Evolutionary conservation across 2,888 invertebrate species (phyloP), one percentile per base, ranked within the genome.

Genomic region (Phragmatobia fuliginosa): DNA sequence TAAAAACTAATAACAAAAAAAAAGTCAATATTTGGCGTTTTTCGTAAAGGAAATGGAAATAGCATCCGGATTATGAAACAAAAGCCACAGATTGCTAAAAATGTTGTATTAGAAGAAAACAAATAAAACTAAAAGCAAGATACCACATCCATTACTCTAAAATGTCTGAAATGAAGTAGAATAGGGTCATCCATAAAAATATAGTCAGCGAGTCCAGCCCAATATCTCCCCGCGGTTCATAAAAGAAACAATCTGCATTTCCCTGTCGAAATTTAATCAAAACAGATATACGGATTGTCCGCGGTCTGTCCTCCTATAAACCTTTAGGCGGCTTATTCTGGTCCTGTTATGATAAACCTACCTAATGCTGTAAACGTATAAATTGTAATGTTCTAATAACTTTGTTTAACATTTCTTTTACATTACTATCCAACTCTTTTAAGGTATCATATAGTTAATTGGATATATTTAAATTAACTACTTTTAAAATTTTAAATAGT

Each of bases 211-310:
- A 73, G 79, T 85, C 80, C 82, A 78, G 82, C 86, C 80, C 83
- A 87, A 87, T 89, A 87, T 85, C 77, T 82, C 72, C 74, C 75
- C 74, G 77, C 70, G 81, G 80, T 87, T 89, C 85, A 88, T 87
- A 89, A 90, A 91, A 90, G 87, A 89, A 87, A 87, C 91, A 92
- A 89, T 91, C 88, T 88, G 88, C 89, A 90, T 86, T 84, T 83
- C 83, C 80, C 88, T 89, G 91, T 89, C 88, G 87, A 92, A 93
- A 93, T 93, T 93, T 93, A 93, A 93, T 93, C 93, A 93, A 93
- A 93, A 91, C 91, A 93, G 92, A 92, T 92, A 92, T 91, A 90
- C 88, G 87, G 83, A 87, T 87, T 89, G 90, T 87, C 87, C 86
- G 82, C 80, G 74, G 79, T 81, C 75, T 76, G 78, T 83, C 82